phyloP scores from a whole-genome alignment of 1,140 invertebrate species.

The Eulimnadia texana region DNA sequence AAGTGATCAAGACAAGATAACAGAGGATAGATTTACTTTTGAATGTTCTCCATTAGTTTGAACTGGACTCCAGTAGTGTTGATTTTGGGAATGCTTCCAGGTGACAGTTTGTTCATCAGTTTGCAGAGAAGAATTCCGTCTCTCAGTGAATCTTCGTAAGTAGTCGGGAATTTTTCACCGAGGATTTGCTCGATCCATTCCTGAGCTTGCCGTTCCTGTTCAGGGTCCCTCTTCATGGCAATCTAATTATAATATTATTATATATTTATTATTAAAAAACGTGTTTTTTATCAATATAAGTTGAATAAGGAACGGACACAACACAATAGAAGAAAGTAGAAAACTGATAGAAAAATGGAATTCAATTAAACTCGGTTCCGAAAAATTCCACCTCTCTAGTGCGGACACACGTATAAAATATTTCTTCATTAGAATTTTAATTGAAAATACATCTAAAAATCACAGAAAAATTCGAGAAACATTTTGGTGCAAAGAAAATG shows the following conservation, averaged over 20 bases:
- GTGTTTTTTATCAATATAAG: too few species aligned
- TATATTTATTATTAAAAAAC: too few species aligned
- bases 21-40: slow-evolving; percentile 44
- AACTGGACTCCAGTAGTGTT: slow-evolving; percentile 76
- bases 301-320: too few species aligned
- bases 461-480: too few species aligned
- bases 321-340: too few species aligned
- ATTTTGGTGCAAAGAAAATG: too few species aligned
- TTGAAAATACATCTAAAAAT: too few species aligned
- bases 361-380: too few species aligned
- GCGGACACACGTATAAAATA: too few species aligned
- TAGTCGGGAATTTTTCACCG: slow-evolving; percentile 58
- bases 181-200: slow-evolving; percentile 80
- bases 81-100: slow-evolving; percentile 71
- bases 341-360: too few species aligned
- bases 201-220: slow-evolving; percentile 74
- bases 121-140: slow-evolving; percentile 74
- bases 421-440: too few species aligned
- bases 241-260: slow-evolving; percentile 39
- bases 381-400: too few species aligned
- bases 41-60: slow-evolving; percentile 89
- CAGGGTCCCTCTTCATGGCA: slow-evolving; percentile 72
- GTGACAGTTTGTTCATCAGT: slow-evolving; percentile 71
- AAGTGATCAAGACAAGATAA: neutral
- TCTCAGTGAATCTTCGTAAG: slow-evolving; percentile 62